A percentile compares a stretch with the other conserved stretches of the same genome.
Evolutionary conservation across 1,140 invertebrate genomes (phyloP).

Genomic region (Aphaenogaster floridana): DNA sequence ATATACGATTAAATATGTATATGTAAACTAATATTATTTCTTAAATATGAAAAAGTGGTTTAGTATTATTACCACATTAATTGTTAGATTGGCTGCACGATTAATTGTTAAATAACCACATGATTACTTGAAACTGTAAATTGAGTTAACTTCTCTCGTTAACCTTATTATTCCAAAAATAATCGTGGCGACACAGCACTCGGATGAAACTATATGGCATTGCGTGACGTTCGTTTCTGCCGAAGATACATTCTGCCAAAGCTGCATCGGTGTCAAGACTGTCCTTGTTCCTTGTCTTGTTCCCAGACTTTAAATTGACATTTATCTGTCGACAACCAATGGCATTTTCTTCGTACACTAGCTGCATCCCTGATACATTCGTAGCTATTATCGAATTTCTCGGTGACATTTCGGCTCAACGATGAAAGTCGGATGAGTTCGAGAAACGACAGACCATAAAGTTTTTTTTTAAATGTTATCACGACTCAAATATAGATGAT

Average conservation of each 20-base stretch:
- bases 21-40: not conserved
- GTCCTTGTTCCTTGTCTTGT: slow-evolving; percentile 27
- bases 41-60: not conserved
- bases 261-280: not conserved
- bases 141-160: slow-evolving; percentile 37
- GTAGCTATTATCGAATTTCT: slow-evolving; percentile 54
- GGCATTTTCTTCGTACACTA: not conserved
- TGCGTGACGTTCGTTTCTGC: slow-evolving; percentile 11
- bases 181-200: not conserved
- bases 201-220: slow-evolving; percentile 5
- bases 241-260: slow-evolving; percentile 1
- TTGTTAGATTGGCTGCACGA: not conserved
- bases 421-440: slow-evolving; percentile 16
- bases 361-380: not conserved
- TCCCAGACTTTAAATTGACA: slow-evolving; percentile 50
- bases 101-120: not conserved
- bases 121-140: not conserved
- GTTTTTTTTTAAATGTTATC: slow-evolving; percentile 39
- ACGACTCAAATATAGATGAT: not conserved
- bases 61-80: not conserved
- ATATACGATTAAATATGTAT: not conserved
- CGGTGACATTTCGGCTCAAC: slow-evolving; percentile 20
- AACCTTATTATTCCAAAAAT: slow-evolving; percentile 11
- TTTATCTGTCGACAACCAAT: slow-evolving; percentile 46
- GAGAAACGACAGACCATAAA: not conserved